Percentiles rank a stretch among this genome's conserved stretches.
Evolutionary conservation across 2,888 invertebrate genomes (phyloP).

Genomic region (Drosophila rellima): DNA sequence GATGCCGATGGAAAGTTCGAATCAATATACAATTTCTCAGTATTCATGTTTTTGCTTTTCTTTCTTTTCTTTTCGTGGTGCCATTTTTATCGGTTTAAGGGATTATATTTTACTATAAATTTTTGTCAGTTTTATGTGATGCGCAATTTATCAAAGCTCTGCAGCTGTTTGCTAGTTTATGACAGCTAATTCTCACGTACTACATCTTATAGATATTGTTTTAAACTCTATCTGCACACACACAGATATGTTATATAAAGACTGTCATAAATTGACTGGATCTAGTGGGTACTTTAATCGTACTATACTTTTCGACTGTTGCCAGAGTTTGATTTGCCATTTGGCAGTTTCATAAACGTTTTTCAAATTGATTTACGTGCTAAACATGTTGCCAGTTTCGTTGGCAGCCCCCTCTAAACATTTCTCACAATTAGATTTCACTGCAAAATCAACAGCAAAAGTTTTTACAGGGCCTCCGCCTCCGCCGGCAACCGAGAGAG

Average conservation of each 20-base stretch:
- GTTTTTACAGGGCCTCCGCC: slow-evolving; percentile 46
- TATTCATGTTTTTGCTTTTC: not conserved
- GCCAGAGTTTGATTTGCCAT: slow-evolving; percentile 68
- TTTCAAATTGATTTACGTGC: slow-evolving; percentile 83
- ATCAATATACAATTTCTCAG: not conserved
- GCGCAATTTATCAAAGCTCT: slow-evolving; percentile 71
- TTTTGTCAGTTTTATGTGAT: slow-evolving; percentile 36
- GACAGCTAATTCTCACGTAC: slow-evolving; percentile 62
- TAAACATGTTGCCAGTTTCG: slow-evolving; percentile 69
- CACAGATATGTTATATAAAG: slow-evolving; percentile 7
- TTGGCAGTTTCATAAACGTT: slow-evolving; percentile 77
- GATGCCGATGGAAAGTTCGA: not conserved
- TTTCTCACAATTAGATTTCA: slow-evolving; percentile 77
- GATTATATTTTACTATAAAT: slow-evolving; percentile 49
- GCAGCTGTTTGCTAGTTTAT: slow-evolving; percentile 76
- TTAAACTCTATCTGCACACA: slow-evolving; percentile 37
- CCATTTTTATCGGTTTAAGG: not conserved
- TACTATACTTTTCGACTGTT: slow-evolving; percentile 47
- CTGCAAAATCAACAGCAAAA: slow-evolving; percentile 73
- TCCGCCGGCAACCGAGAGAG: not conserved
- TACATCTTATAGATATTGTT: slow-evolving; percentile 69
- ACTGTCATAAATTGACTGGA: slow-evolving; percentile 41
- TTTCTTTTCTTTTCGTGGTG: not conserved
- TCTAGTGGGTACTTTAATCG: slow-evolving; percentile 4
- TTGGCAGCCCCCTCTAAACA: slow-evolving; percentile 36